These are phyloP conservation scores for Temnothorax ravouxi DNA, from an alignment of 2,888 invertebrate genomes.

Conservation along the genomic window DNA sequence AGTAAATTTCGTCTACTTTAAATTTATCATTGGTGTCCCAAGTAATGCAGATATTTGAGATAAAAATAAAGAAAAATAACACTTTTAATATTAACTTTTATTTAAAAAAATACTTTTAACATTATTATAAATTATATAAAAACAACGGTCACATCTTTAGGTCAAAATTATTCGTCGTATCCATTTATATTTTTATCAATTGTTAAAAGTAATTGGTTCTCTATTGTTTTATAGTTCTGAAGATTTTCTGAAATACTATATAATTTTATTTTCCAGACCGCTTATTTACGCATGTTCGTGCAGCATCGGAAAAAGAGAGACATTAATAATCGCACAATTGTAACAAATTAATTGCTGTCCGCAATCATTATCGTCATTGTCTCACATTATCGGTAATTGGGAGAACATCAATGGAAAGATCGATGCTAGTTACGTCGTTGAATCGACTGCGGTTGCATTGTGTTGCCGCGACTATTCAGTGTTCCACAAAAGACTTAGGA, in stretches of 20 bases:
- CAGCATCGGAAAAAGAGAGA: neutral
- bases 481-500: slow-evolving; percentile 73
- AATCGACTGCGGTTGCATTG: slow-evolving; percentile 40
- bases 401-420: slow-evolving; percentile 39
- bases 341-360: slow-evolving; percentile 42
- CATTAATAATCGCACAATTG: neutral
- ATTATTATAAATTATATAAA: slow-evolving; percentile 5
- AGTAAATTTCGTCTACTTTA: neutral
- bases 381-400: slow-evolving; percentile 26
- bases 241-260: neutral
- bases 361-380: slow-evolving; percentile 44
- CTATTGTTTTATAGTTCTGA: neutral
- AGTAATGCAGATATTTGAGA: neutral
- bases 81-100: neutral
- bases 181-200: slow-evolving; percentile 4
- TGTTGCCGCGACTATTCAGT: slow-evolving; percentile 57
- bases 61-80: neutral
- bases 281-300: neutral
- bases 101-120: too few relatives aligned
- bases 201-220: neutral
- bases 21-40: neutral
- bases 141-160: neutral
- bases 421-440: slow-evolving; percentile 24
- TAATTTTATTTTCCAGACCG: neutral
- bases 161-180: neutral